Evolutionary conservation across 2,888 invertebrate genomes (phyloP), one percentile per base, ranked within the genome.

Genomic region (Neelides folsomi): DNA sequence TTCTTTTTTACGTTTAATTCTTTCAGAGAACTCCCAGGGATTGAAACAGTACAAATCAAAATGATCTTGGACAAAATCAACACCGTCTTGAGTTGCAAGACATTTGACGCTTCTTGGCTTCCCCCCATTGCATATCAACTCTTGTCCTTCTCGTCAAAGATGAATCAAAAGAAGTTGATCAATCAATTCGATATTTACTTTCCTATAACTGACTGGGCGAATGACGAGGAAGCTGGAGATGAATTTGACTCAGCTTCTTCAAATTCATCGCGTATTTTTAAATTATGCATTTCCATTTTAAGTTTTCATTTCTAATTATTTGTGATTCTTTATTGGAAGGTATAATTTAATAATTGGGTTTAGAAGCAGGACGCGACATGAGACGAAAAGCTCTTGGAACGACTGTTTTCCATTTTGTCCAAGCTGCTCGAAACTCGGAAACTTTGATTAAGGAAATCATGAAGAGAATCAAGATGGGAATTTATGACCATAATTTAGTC

Each of bases 41-140:
- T 59, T 6, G 57, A 57, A 6, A 35, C 36, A 1, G 12, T 12
- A 1, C 58, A 62, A 1, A 35, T 56, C 10, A 54, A 55, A 4
- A 34, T 34, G 5, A 51, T 59, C 27, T 41, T 62, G 13, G 2
- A 20, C 1, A 52, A 50, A 36, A 34, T 54, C 19, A n/a, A 40
- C 10, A 12, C 48, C 12, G 27, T 50, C n/a, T 13, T 55, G 2
- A 44, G 45, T 1, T 27, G 4, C 4, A 27, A 5, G 4, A 38
- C 13, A 8, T 42, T 60, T 8, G 54, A 56, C 10, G 48, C 59
- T 5, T 19, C 50, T 5, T 19, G 52, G 5, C 40, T 63, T 10
- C 63, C 61, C 16, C 56, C 60, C 0, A 47, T 61, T 16, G 49
- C 60, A 0, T 52, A 57, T 27, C 61, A 61, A 36, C 39, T 63